Percentiles rank a stretch among this genome's conserved stretches.
Conservation (phyloP, 2,888 invertebrate species). For the Ellobium chinense region DNA sequence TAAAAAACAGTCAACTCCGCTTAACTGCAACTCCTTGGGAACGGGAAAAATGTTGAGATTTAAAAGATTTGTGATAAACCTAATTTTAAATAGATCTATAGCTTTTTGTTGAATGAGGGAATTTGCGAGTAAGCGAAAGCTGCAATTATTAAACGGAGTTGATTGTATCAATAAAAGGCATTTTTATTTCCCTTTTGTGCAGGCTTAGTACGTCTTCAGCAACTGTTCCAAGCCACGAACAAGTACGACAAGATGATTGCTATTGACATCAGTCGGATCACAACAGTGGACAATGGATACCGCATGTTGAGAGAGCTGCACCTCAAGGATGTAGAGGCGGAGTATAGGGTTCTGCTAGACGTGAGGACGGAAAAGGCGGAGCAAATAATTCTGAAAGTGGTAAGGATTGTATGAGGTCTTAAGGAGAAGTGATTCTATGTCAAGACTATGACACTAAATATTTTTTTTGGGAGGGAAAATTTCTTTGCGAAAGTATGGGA, state of each 20-base stretch:
- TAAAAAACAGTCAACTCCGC: too few relatives aligned
- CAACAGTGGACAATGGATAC: slow-evolving; percentile 48
- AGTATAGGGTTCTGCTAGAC: slow-evolving; percentile 52
- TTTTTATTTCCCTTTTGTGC: neutral
- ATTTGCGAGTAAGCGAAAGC: too few relatives aligned
- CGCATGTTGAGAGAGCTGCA: slow-evolving; percentile 48
- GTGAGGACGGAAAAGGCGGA: slow-evolving; percentile 52
- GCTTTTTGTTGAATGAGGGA: too few relatives aligned
- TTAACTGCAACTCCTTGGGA: too few relatives aligned
- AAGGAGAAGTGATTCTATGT: neutral
- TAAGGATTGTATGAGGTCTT: slow-evolving; percentile 16
- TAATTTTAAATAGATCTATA: too few relatives aligned
- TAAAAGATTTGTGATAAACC: too few relatives aligned
- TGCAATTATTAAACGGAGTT: too few relatives aligned
- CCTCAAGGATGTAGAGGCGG: slow-evolving; percentile 36
- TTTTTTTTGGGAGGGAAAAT: too few relatives aligned
- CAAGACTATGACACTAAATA: neutral
- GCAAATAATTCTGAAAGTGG: slow-evolving; percentile 52
- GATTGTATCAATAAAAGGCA: too few relatives aligned
- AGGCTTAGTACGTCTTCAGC: slow-evolving; percentile 57
- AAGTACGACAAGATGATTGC: slow-evolving; percentile 50
- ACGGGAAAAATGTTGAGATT: too few relatives aligned
- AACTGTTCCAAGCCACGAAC: slow-evolving; percentile 55
- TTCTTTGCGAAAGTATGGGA: too few relatives aligned
- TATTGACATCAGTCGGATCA: slow-evolving; percentile 55